A percentile compares a stretch with the other conserved stretches of the same genome.
Evolutionary conservation across 2,113 vertebrate genomes (phyloP).

Genomic region (Bucco capensis): DNA sequence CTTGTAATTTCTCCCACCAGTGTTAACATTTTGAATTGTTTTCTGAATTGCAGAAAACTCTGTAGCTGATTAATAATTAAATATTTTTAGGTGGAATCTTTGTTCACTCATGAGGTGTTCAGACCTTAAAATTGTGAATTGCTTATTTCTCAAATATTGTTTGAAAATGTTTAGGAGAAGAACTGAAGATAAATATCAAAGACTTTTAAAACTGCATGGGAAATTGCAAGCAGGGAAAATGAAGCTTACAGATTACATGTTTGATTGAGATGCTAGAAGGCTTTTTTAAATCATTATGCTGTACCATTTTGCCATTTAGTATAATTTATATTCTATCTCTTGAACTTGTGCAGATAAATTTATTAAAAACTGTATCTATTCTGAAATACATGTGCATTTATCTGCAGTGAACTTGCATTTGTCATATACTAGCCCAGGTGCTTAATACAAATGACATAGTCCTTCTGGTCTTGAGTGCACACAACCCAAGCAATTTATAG

Average conservation of each 20-base stretch:
- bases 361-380: not conserved
- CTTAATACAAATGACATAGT: not conserved
- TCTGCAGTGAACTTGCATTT: conserved; percentile 7
- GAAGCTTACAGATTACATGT: not conserved
- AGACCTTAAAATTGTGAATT: not conserved
- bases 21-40: not conserved
- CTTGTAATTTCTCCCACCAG: not conserved
- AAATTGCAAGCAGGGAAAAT: not conserved
- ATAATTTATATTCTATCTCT: conserved; percentile 17
- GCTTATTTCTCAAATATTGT: not conserved
- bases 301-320: conserved; percentile 3
- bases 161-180: not conserved
- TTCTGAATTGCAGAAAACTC: not conserved
- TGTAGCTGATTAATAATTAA: not conserved
- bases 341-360: not conserved
- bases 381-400: not conserved
- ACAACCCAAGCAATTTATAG: not conserved
- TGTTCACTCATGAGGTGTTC: not conserved
- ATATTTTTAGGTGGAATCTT: not conserved
- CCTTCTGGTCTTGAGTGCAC: not conserved
- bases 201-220: not conserved
- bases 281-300: not conserved
- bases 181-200: conserved; percentile 9
- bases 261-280: conserved; percentile 20
- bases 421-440: not conserved